Base-by-base conservation (phyloP, 2,797 vertebrate genomes). In the Paedocypris micromegethes region DNA sequence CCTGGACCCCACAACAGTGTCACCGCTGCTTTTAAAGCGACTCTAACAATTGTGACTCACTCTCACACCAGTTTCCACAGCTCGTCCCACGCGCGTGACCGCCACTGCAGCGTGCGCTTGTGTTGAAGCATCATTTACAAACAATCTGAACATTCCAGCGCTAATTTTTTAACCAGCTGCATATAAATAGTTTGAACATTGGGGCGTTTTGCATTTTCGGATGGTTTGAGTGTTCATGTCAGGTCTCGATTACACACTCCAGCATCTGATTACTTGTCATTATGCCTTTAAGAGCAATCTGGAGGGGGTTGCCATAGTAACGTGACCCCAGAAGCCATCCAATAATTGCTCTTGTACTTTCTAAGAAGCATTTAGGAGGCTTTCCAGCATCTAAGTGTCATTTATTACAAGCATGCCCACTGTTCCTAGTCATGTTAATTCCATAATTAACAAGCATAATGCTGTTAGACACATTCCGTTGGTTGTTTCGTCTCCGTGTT, bases 291-390 rank as follows among this genome's bases (percentile, higher is more conserved):
- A 78, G 58, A 71, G 54, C 72, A 54, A 51, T 72, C 40, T 58
- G 58, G 55, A 68, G 50, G 45, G 23, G 39, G 75, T 83, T 79
- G 45, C 67, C 77, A 80, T 81, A 70, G 78, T 75, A 83, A 85
- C 73, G 5, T 62, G 70, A 80, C 77, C 73, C 64, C 6, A 42
- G 58, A 75, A 58, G 42, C 64, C 58, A 63, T 42, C 45, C 53
- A 57, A 73, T 47, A 57, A 67, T 68, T 67, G 52, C 58, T 52
- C 66, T 69, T 61, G 66, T 68, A 61, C 58, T 61, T 69, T 71
- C 61, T 53, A 64, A 57, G 58, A 68, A 62, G 43, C 47, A 2
- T 66, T 60, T 56, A 51, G 47, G 64, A 69, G 5, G 51, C 50
- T 69, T 55, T 69, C 51, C 66, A 61, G 44, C 39, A 68, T 68